Evolutionary conservation across 2,113 vertebrate species (phyloP).

Genomic region (Pristiophorus japonicus): DNA sequence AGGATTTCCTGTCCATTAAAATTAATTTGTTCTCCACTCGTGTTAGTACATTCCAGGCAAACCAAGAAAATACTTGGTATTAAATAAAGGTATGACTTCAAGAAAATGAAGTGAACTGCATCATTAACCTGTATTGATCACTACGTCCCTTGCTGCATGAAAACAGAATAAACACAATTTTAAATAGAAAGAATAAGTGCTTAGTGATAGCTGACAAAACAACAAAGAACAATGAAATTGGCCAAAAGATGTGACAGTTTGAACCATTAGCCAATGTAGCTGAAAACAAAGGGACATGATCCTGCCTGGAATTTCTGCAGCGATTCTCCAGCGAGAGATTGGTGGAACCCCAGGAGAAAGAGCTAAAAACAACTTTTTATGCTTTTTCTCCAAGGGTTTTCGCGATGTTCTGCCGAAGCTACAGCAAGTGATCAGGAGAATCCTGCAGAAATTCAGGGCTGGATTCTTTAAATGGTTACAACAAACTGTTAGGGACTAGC

Average conservation of each 20-base stretch:
- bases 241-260: background rate
- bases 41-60: background rate
- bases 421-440: background rate
- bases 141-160: background rate
- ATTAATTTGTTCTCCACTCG: background rate
- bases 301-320: background rate
- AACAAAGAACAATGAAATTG: background rate
- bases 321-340: background rate
- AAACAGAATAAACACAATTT: background rate
- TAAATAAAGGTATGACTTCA: background rate
- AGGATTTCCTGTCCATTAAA: background rate
- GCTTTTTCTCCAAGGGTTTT: background rate
- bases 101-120: background rate
- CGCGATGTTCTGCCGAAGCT: background rate
- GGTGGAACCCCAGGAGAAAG: background rate
- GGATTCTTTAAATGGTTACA: background rate
- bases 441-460: background rate
- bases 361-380: background rate
- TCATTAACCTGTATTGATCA: background rate
- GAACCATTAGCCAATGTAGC: background rate
- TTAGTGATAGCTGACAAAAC: background rate
- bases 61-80: background rate
- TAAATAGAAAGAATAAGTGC: background rate
- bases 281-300: background rate
- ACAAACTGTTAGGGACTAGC: background rate